These are phyloP conservation scores for Sialia sialis DNA, from an alignment of 2,113 vertebrate genomes.

Conservation along the genomic window DNA sequence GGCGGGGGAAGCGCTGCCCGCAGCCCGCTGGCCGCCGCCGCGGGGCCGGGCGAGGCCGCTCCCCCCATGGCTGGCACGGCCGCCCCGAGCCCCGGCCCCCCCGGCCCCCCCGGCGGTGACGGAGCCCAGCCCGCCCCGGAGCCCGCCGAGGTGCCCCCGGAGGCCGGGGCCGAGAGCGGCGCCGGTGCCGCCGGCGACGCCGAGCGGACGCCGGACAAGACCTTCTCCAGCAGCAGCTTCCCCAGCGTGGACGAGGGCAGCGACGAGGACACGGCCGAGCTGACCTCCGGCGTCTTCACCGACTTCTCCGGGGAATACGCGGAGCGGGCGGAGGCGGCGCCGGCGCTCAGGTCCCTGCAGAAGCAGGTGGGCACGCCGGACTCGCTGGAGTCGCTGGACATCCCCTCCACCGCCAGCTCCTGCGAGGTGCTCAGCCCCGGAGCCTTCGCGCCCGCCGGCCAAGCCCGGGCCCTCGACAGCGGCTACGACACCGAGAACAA, in stretches of 20 bases:
- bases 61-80: conserved; percentile 16
- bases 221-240: conserved; percentile 70
- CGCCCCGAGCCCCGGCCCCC: not conserved
- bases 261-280: conserved; percentile 77
- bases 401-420: conserved; percentile 78
- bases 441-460: conserved; percentile 69
- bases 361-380: conserved; percentile 86
- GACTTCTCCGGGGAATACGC: conserved; percentile 76
- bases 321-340: conserved; percentile 65
- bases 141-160: not conserved
- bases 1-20: too few species aligned
- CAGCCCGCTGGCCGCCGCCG: too few species aligned
- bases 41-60: not conserved
- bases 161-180: conserved; percentile 21
- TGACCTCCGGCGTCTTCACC: conserved; percentile 80
- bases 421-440: conserved; percentile 81
- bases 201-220: conserved; percentile 59
- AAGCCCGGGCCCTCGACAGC: conserved; percentile 88
- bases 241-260: conserved; percentile 75
- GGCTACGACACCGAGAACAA: conserved; percentile 97
- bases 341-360: conserved; percentile 78
- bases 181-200: conserved; percentile 22
- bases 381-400: conserved; percentile 85
- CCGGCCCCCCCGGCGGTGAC: not conserved
- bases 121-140: not conserved